These are phyloP conservation scores for Pararge aegeria DNA, from an alignment of 1,140 invertebrate species.

Conservation along the genomic window DNA sequence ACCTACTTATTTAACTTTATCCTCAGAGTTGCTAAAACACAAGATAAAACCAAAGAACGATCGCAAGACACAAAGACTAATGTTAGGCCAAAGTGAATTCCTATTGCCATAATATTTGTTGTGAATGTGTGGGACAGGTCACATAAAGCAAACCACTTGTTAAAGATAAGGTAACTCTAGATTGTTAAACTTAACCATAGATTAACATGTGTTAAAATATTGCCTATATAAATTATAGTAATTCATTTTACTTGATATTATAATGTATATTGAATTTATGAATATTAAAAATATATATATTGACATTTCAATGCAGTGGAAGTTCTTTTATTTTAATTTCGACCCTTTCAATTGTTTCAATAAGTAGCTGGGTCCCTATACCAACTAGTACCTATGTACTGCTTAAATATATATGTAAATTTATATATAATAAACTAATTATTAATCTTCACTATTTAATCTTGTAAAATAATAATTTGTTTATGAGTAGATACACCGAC, in stretches of 20 bases:
- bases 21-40: no score
- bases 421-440: no score
- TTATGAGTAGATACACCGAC: no score
- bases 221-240: slow-evolving; percentile 79
- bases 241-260: slow-evolving; percentile 79
- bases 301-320: slow-evolving; percentile 63
- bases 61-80: slow-evolving; percentile 12
- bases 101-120: slow-evolving; percentile 70
- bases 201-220: slow-evolving; percentile 79
- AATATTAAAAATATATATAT: slow-evolving; percentile 80
- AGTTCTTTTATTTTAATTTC: neutral
- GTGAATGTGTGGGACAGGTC: slow-evolving; percentile 35
- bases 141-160: slow-evolving; percentile 52
- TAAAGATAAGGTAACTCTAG: slow-evolving; percentile 65
- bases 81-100: slow-evolving; percentile 66
- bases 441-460: no score
- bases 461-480: no score
- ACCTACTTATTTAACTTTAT: no score
- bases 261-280: slow-evolving; percentile 80
- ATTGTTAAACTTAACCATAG: slow-evolving; percentile 78
- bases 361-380: no score
- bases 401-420: no score
- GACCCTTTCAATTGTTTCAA: neutral
- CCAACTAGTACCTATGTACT: no score
- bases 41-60: no score